Base-by-base conservation (phyloP, 2,888 invertebrate species). In the Corbicula japonica region DNA sequence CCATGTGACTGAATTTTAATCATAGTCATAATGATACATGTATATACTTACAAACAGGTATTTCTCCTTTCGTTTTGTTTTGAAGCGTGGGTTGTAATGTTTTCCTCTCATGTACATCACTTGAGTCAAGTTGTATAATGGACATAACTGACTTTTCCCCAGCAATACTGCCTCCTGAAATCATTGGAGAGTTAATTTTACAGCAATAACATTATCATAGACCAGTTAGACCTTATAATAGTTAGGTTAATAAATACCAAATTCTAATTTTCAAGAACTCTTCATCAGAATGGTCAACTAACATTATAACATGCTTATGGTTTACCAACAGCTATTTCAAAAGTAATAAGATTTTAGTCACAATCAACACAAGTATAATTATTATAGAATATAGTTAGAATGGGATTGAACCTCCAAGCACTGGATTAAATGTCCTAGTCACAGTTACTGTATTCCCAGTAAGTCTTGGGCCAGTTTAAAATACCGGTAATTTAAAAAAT, bases 21-120 rank as follows among this genome's bases (percentile, higher is more conserved):
- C 34, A 10, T 3, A 32, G n/a, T 10, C 32, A 30, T 5, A 3
- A 32, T 2, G 30, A 21, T 18, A 28, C 6, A 35, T 35, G 21
- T 32, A 15, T 5, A 63, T 46, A 56, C 73, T 50, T 58, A 73
- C 73, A 58, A 26, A 73, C 12, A 50, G 1, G 0, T 8, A 35
- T 34, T 76, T 76, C 12, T 65, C 52, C 30, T 28, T 60, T 52
- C 76, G 63, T 26, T 50, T 41, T 61, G 41, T 61, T 30, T 54
- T 76, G 21, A 60, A 71, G 28, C 35, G 41, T 34, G 52, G 60
- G 34, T 66, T 46, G 28, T 52, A 66, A 32, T 71, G 71, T 71
- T 76, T 70, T 8, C 50, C 34, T n/a, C 54, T 66, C 66, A 66
- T 66, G 30, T 66, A 54, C 66, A 66, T 66, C 18, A 66, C 48